phyloP scores from a whole-genome alignment of 64 coral and sea anemone species.

The Trachythela sp. region DNA sequence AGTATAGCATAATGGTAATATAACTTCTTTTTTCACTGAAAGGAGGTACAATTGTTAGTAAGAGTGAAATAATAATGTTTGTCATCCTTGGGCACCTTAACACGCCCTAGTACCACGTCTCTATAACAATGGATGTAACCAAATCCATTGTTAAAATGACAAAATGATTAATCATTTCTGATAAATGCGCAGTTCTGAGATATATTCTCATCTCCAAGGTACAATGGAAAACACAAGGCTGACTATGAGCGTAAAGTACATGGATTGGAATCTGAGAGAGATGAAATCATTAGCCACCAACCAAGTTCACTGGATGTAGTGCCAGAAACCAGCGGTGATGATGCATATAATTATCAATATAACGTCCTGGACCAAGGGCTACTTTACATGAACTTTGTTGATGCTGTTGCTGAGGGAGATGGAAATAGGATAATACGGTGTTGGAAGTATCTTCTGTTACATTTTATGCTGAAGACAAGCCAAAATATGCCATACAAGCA shows the following conservation, averaged over 20 bases:
- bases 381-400: conserved; percentile 2
- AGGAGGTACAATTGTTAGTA: no score
- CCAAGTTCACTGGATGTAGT: background rate
- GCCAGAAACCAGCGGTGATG: background rate
- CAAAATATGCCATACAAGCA: conserved; percentile 28
- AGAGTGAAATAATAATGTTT: no score
- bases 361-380: conserved; percentile 1
- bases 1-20: no score
- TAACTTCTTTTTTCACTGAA: no score
- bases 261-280: background rate
- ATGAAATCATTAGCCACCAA: background rate
- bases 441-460: conserved; percentile 10
- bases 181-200: background rate
- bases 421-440: background rate
- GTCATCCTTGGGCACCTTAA: no score
- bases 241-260: background rate
- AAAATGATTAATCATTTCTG: no score
- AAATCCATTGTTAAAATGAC: background rate
- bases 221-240: background rate
- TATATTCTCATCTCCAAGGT: background rate
- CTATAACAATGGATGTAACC: no score
- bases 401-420: conserved; percentile 16
- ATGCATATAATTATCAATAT: background rate
- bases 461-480: background rate
- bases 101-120: no score